These are phyloP conservation scores for Drepana falcataria DNA, from an alignment of 2,888 invertebrate genomes.

Conservation along the genomic window DNA sequence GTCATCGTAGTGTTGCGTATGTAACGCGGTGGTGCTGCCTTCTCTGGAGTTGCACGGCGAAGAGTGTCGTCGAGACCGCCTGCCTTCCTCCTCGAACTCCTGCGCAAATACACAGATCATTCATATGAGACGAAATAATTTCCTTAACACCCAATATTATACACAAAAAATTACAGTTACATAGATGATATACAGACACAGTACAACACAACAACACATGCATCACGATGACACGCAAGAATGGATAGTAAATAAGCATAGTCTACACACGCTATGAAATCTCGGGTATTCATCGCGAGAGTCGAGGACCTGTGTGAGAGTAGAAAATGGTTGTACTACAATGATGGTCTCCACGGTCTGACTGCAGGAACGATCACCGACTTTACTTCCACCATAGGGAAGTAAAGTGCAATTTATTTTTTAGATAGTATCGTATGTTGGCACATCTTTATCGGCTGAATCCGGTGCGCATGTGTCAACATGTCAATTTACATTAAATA, in stretches of 20 bases:
- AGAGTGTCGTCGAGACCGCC: conserved; percentile 81
- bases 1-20: conserved; percentile 80
- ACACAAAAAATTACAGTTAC: conserved; percentile 4
- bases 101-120: conserved; percentile 40
- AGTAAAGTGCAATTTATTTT: conserved; percentile 61
- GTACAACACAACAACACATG: conserved; percentile 27
- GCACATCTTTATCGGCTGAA: conserved; percentile 43
- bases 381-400: conserved; percentile 30
- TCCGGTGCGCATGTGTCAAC: conserved; percentile 14
- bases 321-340: conserved; percentile 41
- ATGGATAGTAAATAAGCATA: conserved; percentile 16
- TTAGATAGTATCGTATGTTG: conserved; percentile 67
- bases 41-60: conserved; percentile 84
- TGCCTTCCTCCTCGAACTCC: conserved; percentile 84
- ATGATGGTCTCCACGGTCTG: conserved; percentile 40
- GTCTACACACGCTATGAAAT: conserved; percentile 18
- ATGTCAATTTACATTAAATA: not conserved
- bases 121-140: not conserved
- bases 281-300: conserved; percentile 17
- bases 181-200: conserved; percentile 17
- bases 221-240: conserved; percentile 42
- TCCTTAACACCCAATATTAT: conserved; percentile 7
- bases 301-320: conserved; percentile 7
- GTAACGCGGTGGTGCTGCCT: conserved; percentile 81
- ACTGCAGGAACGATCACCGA: conserved; percentile 53